Evolutionary conservation across 2,888 invertebrate species (phyloP), one percentile per base, ranked within the genome.

Genomic region (Himalopsyche anomala): DNA sequence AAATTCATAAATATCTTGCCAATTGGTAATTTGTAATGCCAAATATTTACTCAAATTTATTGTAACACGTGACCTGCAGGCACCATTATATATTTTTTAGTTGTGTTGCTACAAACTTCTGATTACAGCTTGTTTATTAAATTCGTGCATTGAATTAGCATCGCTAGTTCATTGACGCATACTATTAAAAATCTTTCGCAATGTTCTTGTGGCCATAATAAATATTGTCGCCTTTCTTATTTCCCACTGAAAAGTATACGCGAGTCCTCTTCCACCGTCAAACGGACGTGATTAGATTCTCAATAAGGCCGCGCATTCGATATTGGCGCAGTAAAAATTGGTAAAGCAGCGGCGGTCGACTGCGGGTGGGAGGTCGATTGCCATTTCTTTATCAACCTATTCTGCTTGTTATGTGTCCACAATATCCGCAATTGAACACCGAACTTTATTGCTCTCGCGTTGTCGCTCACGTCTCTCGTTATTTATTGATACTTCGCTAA

Each of bases 261-360:
- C 62, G 62, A 62, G 62, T 62, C 28, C 28, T n/a, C 62, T 62
- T 19, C 62, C 62, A 28, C 19, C 62, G 62, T 28, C n/a, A 62
- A 19, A 19, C 62, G 62, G 28, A 62, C 62, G 62, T 62, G 62
- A 62, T 62, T 19, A 62, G 62, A 62, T 62, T 62, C 62, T 62
- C 62, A 62, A 62, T 62, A 28, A 19, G 62, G 19, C 62, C 62
- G 62, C 28, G 62, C 62, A 62, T 62, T 62, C 62, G 62, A 62
- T 62, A 62, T 62, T 62, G 62, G 62, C 62, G 62, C 62, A 62
- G 62, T 62, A 62, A 19, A 28, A 62, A 62, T 51, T 51, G 15
- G 51, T 51, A 62, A 28, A 62, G 62, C 28, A 19, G n/a, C 19
- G 62, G 62, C 6, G 62, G 62, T 62, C 51, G 51, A 15, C 51